These are phyloP conservation scores for Enteromius anoplus DNA, from an alignment of 2,797 vertebrate genomes.

Conservation along the genomic window DNA sequence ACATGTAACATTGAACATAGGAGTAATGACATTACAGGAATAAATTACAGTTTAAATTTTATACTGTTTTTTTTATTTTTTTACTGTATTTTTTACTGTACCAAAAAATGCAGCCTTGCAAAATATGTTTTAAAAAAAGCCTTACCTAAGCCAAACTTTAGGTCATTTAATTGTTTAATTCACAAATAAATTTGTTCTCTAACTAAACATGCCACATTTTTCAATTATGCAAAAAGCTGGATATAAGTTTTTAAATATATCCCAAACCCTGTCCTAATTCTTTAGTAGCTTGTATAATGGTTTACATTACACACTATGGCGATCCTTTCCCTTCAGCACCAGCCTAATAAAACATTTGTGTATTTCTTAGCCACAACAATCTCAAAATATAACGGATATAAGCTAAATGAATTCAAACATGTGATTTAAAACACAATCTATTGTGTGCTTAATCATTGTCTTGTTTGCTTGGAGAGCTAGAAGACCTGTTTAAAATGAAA, in stretches of 20 bases:
- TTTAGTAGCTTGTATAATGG: not conserved
- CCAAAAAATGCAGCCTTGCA: not conserved
- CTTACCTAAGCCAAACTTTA: not conserved
- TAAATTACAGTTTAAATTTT: not conserved
- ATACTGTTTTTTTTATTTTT: not conserved
- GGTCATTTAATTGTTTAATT: not conserved
- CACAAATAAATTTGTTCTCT: not conserved
- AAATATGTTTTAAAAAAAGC: not conserved
- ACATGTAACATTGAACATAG: not conserved
- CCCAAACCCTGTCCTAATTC: not conserved
- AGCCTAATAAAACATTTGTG: not conserved
- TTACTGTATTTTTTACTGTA: not conserved
- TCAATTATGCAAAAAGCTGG: not conserved
- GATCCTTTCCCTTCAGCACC: not conserved
- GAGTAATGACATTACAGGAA: not conserved
- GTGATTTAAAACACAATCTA: conserved; percentile 4
- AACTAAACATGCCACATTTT: not conserved
- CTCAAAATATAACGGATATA: not conserved
- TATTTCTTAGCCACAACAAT: not conserved
- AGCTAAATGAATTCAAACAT: not conserved
- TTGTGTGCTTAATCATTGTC: not conserved
- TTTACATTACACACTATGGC: not conserved
- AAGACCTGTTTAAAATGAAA: not conserved
- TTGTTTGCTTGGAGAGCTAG: not conserved
- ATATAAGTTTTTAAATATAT: not conserved